Percentiles rank a stretch among this genome's conserved stretches.
Evolutionary conservation across 2,113 vertebrate species (phyloP).

Genomic region (Gymnorhina tibicen): DNA sequence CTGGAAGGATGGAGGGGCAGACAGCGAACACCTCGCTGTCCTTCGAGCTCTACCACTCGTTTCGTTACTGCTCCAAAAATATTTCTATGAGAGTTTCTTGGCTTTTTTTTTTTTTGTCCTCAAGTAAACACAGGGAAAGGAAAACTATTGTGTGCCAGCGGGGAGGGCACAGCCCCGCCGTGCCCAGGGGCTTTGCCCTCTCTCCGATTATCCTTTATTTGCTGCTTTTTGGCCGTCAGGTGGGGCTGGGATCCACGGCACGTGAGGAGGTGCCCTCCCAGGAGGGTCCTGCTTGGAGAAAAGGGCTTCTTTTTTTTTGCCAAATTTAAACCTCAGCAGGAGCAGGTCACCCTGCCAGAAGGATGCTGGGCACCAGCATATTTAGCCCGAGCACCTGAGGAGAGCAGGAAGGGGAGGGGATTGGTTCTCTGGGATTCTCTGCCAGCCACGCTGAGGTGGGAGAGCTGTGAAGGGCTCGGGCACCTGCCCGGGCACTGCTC

Average conservation of each 20-base stretch:
- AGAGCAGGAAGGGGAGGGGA: neutral
- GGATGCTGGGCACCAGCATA: neutral
- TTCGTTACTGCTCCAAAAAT: neutral
- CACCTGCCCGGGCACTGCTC: neutral
- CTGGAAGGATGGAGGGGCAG: neutral
- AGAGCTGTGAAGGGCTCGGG: neutral
- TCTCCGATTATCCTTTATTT: neutral
- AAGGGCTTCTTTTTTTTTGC: neutral
- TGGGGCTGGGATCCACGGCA: neutral
- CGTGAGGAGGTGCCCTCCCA: neutral
- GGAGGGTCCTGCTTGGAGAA: neutral
- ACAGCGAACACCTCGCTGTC: fast-evolving
- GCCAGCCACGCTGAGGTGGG: neutral
- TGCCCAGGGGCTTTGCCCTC: neutral
- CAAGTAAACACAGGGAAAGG: neutral
- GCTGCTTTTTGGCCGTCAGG: neutral
- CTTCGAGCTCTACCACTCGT: neutral
- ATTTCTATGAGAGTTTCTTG: fast-evolving
- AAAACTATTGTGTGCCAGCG: fast-evolving
- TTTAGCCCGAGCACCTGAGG: neutral
- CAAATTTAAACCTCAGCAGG: neutral
- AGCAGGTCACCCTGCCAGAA: neutral
- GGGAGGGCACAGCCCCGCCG: neutral
- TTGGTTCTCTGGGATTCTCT: neutral
- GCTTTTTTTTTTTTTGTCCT: neutral